These are phyloP conservation scores for Omphaloscelis lunosa DNA, from an alignment of 2,888 invertebrate species.

Conservation along the genomic window DNA sequence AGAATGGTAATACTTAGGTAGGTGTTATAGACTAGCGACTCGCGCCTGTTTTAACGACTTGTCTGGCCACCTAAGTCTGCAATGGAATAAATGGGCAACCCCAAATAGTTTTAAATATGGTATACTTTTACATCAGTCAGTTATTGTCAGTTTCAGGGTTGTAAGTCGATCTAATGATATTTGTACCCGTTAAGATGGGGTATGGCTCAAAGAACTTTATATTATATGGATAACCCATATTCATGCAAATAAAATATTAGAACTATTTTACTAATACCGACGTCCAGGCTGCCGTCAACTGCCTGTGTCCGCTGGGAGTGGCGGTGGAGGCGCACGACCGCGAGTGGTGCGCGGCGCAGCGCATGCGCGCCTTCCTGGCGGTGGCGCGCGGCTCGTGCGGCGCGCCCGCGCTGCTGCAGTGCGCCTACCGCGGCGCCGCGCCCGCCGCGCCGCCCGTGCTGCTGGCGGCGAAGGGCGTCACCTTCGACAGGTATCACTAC, in stretches of 20 bases:
- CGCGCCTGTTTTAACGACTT: too few species aligned
- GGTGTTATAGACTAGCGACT: too few species aligned
- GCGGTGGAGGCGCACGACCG: constrained; percentile 89
- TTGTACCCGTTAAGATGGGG: too few species aligned
- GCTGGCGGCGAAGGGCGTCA: constrained; percentile 92
- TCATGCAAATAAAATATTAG: not conserved
- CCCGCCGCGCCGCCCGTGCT: constrained; percentile 90
- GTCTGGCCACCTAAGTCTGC: too few species aligned
- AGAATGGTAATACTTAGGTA: too few species aligned
- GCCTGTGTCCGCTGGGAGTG: constrained; percentile 91
- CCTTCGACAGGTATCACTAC: constrained; percentile 88
- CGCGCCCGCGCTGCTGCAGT: constrained; percentile 92
- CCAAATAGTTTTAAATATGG: too few species aligned
- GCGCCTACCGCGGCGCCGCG: constrained; percentile 89
- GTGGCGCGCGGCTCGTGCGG: constrained; percentile 93
- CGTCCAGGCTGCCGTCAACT: constrained; percentile 89
- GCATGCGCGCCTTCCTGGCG: constrained; percentile 91
- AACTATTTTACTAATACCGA: not conserved
- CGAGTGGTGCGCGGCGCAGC: constrained; percentile 92
- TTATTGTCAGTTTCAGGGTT: too few species aligned
- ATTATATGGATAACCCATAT: too few species aligned
- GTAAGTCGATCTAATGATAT: too few species aligned
- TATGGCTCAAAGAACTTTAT: too few species aligned
- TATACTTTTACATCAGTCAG: too few species aligned
- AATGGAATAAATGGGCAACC: too few species aligned